Percentiles rank a stretch among this genome's conserved stretches.
These are phyloP conservation scores for Meandrusa payeni DNA, from an alignment of 2,888 invertebrate species.

Conservation along the genomic window DNA sequence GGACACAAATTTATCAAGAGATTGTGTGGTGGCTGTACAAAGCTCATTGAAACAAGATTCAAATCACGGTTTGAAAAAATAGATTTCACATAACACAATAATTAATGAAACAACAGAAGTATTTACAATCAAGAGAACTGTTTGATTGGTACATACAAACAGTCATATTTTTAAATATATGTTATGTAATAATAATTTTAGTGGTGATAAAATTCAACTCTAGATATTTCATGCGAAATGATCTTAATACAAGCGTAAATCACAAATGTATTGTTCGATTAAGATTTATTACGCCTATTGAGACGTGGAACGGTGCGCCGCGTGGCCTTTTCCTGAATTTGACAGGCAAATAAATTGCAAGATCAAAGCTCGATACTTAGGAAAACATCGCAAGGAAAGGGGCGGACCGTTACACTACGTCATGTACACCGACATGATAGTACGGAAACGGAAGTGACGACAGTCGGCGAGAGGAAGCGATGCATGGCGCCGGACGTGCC, in stretches of 20 bases:
- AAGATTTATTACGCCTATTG: slow-evolving; percentile 44
- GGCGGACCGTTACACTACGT: slow-evolving; percentile 47
- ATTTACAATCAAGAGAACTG: too few relatives aligned
- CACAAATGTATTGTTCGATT: slow-evolving; percentile 33
- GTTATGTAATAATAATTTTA: too few relatives aligned
- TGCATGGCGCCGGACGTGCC: slow-evolving; percentile 69
- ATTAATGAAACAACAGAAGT: too few relatives aligned
- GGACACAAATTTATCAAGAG: too few relatives aligned
- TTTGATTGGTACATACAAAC: too few relatives aligned
- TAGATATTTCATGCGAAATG: slow-evolving; percentile 27
- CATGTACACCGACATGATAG: slow-evolving; percentile 54
- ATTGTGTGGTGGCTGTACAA: too few relatives aligned
- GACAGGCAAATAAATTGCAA: slow-evolving; percentile 76
- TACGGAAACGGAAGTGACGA: slow-evolving; percentile 72
- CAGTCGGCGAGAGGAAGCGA: slow-evolving; percentile 64
- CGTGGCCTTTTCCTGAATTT: slow-evolving; percentile 75
- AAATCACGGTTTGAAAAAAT: too few relatives aligned
- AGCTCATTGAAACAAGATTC: too few relatives aligned
- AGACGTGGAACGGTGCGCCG: slow-evolving; percentile 40
- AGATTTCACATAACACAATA: too few relatives aligned
- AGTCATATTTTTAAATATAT: too few relatives aligned
- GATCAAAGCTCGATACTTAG: slow-evolving; percentile 63
- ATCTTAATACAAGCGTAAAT: slow-evolving; percentile 33
- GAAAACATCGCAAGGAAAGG: slow-evolving; percentile 57
- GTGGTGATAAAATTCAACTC: too few relatives aligned